Conservation (phyloP, 2,888 invertebrate genomes). For the Cantharis flavilabris region DNA sequence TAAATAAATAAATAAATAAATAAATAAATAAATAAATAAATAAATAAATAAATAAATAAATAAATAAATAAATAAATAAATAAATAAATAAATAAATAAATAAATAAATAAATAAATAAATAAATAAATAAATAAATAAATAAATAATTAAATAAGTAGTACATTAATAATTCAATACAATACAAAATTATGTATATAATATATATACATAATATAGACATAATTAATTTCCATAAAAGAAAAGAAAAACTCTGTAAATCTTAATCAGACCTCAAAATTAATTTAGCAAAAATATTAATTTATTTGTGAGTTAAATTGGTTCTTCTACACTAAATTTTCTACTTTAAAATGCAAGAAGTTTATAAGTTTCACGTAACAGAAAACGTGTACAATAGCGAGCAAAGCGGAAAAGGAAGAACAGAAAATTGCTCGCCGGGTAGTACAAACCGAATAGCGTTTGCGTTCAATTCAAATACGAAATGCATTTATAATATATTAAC, state of each 20-base stretch:
- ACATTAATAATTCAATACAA: too few relatives aligned
- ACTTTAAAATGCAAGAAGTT: not conserved
- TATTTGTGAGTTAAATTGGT: not conserved
- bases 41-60: too few relatives aligned
- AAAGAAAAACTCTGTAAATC: not conserved
- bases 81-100: too few relatives aligned
- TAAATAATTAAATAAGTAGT: too few relatives aligned
- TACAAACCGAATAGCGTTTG: not conserved
- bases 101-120: too few relatives aligned
- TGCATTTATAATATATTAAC: not conserved
- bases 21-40: too few relatives aligned
- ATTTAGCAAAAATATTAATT: not conserved
- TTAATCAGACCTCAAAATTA: not conserved
- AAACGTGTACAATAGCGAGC: not conserved
- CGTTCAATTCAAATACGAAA: not conserved
- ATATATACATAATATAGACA: not conserved
- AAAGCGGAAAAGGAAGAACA: not conserved
- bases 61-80: too few relatives aligned
- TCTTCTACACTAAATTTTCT: not conserved
- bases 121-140: too few relatives aligned
- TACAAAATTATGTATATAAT: too few relatives aligned
- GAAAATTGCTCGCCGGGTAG: not conserved
- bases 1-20: too few relatives aligned
- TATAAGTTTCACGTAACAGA: not conserved
- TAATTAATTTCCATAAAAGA: not conserved